phyloP scores from a whole-genome alignment of 2,113 vertebrate species.

The Corythornis vintsioides region DNA sequence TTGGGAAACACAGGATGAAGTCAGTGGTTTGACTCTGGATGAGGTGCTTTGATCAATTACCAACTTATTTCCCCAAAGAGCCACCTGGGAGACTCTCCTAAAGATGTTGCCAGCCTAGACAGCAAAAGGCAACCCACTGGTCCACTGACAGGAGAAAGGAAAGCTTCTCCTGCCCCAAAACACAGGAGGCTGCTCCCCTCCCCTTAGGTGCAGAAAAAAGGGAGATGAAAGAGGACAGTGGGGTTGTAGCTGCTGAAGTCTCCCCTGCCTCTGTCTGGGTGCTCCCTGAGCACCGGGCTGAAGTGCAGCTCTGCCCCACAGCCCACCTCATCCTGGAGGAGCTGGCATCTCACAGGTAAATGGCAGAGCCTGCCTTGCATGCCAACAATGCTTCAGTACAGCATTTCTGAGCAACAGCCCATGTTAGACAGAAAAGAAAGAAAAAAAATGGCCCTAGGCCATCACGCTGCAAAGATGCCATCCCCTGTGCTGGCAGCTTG shows the following conservation, averaged over 20 bases:
- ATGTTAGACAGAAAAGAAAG: neutral
- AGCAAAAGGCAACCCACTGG: neutral
- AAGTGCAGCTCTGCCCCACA: neutral
- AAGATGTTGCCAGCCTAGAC: neutral
- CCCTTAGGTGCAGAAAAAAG: neutral
- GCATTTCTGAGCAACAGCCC: neutral
- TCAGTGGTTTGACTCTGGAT: neutral
- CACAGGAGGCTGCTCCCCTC: neutral
- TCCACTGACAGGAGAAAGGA: neutral
- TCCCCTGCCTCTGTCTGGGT: neutral
- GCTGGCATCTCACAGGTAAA: neutral
- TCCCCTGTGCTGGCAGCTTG: neutral
- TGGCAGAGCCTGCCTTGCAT: accelerated
- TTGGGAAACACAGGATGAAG: neutral
- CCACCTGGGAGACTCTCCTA: neutral
- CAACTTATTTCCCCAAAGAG: neutral
- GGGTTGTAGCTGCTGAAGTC: neutral
- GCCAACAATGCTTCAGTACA: neutral
- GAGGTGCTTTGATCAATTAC: neutral
- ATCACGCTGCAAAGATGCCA: neutral
- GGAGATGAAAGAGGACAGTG: neutral
- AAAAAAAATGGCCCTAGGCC: neutral
- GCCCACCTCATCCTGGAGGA: neutral
- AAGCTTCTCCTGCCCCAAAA: neutral
- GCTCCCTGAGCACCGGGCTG: neutral